These are phyloP conservation scores for Aspidiotus destructor DNA, from an alignment of 2,888 invertebrate genomes.

Conservation along the genomic window DNA sequence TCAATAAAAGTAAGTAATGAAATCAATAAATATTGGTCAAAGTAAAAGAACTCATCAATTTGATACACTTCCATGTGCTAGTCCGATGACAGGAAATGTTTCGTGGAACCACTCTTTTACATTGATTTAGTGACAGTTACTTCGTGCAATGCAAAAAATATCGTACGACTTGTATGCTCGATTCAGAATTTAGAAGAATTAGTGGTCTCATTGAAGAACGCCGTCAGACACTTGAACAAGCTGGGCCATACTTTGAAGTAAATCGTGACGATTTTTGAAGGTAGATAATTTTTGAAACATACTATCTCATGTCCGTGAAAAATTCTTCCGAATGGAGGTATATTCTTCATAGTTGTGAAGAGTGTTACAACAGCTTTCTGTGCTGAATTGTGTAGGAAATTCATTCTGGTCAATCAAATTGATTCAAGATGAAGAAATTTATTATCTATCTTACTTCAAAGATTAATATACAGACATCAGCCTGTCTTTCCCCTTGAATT, in stretches of 20 bases:
- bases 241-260: not conserved
- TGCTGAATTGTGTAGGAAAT: too few relatives aligned
- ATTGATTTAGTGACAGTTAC: not conserved
- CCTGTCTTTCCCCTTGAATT: too few relatives aligned
- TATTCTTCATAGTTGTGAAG: too few relatives aligned
- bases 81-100: not conserved
- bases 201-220: not conserved
- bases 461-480: too few relatives aligned
- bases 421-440: too few relatives aligned
- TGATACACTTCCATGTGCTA: not conserved
- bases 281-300: too few relatives aligned
- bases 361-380: too few relatives aligned
- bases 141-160: not conserved
- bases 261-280: not conserved
- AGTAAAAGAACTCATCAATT: not conserved
- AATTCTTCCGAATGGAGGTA: too few relatives aligned
- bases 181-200: not conserved
- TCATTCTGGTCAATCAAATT: too few relatives aligned
- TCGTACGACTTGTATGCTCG: not conserved
- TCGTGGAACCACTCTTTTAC: not conserved
- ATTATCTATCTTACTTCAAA: too few relatives aligned
- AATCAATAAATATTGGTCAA: not conserved
- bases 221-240: not conserved
- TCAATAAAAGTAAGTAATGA: not conserved
- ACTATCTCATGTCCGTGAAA: too few relatives aligned